Evolutionary conservation across 2,113 vertebrate genomes (phyloP).

Genomic region (Gnathonemus longibarbis): DNA sequence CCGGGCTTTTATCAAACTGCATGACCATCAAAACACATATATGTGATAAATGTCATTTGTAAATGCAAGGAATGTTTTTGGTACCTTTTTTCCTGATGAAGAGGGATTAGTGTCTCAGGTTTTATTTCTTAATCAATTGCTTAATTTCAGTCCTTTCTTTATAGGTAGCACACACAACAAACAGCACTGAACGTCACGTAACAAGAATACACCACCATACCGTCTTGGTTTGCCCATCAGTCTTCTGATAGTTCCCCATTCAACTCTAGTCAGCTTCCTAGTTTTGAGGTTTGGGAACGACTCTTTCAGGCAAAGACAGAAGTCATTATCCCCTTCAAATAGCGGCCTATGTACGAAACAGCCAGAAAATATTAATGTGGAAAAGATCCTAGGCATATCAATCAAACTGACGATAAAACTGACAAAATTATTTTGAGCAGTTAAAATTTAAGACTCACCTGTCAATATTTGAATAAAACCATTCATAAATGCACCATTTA

Average conservation of each 20-base stretch:
- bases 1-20: neutral
- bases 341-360: constrained; percentile 71
- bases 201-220: constrained; percentile 53
- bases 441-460: constrained; percentile 64
- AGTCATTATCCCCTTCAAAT: constrained; percentile 98
- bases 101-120: neutral
- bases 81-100: neutral
- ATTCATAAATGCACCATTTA: constrained; percentile 99
- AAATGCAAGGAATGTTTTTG: neutral
- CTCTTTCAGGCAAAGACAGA: constrained; percentile 95
- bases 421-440: neutral
- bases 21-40: neutral
- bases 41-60: neutral
- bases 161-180: neutral
- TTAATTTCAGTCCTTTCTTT: neutral
- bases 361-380: neutral
- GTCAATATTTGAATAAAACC: constrained; percentile 99
- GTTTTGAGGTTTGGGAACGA: constrained; percentile 96
- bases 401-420: neutral
- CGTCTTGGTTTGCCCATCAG: constrained; percentile 97
- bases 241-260: constrained; percentile 95
- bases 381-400: neutral
- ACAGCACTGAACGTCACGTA: neutral
- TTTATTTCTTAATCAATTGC: neutral
- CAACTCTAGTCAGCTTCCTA: constrained; percentile 90